phyloP scores from a whole-genome alignment of 2,888 invertebrate species.

The Desoria tigrina region DNA sequence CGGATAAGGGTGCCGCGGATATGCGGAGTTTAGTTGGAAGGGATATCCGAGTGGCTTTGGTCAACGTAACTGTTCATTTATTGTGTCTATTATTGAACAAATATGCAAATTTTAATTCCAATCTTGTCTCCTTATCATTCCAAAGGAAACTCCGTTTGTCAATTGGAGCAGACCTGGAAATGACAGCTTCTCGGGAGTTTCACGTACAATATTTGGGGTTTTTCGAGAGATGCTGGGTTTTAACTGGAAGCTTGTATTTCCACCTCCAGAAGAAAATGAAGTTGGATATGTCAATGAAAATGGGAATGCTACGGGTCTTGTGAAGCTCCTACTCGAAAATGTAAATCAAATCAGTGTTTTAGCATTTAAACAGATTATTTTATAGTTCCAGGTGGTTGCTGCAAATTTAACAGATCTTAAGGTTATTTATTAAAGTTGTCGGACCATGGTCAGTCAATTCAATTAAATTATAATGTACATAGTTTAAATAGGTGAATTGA shows the following conservation, averaged over 20 bases:
- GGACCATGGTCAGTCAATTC: too few relatives aligned
- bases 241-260: conserved; percentile 69
- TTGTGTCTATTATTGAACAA: not conserved
- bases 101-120: too few relatives aligned
- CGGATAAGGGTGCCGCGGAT: conserved; percentile 36
- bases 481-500: too few relatives aligned
- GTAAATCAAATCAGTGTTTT: too few relatives aligned
- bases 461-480: too few relatives aligned
- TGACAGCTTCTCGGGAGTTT: conserved; percentile 63
- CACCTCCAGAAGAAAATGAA: conserved; percentile 62
- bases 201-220: conserved; percentile 71
- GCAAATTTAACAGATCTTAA: too few relatives aligned
- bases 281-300: conserved; percentile 60
- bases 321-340: conserved; percentile 65
- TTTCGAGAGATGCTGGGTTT: conserved; percentile 71
- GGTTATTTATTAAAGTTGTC: too few relatives aligned
- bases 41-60: conserved; percentile 41
- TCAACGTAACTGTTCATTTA: conserved; percentile 49
- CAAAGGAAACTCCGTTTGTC: conserved; percentile 51
- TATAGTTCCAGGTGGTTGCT: too few relatives aligned
- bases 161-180: conserved; percentile 19
- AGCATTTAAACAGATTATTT: not conserved
- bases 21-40: conserved; percentile 36
- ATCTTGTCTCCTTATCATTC: not conserved
- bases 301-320: conserved; percentile 61